Evolutionary conservation across 2,888 invertebrate genomes (phyloP).

Genomic region (Synanthedon formicaeformis): DNA sequence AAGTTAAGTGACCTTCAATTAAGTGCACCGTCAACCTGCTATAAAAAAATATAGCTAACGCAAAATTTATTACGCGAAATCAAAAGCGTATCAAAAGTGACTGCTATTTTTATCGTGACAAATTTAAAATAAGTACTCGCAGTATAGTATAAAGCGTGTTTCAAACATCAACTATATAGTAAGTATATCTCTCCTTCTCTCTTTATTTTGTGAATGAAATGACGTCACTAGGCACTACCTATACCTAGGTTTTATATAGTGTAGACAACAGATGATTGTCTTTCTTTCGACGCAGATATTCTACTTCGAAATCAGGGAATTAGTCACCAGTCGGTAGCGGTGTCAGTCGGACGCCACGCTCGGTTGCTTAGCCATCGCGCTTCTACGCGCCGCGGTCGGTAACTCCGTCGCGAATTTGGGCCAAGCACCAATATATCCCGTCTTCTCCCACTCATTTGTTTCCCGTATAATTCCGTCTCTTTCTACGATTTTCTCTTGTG

Average conservation of each 20-base stretch:
- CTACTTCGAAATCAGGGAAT: constrained; percentile 39
- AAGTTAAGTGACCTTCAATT: no score
- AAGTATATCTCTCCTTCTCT: no score
- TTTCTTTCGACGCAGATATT: constrained; percentile 58
- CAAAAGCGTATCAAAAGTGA: no score
- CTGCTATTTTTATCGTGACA: no score
- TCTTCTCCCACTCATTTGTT: constrained; percentile 25
- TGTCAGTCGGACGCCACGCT: constrained; percentile 59
- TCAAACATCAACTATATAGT: no score
- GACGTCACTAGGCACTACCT: constrained; percentile 47
- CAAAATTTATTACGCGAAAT: no score
- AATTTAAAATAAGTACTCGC: no score
- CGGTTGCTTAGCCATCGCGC: constrained; percentile 37
- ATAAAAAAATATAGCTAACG: no score
- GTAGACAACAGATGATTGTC: constrained; percentile 42
- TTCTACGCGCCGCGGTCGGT: constrained; percentile 47
- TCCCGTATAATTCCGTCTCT: constrained; percentile 22
- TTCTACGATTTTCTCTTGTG: constrained; percentile 28
- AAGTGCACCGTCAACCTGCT: no score
- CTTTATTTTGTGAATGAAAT: constrained; percentile 45
- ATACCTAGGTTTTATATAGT: constrained; percentile 19
- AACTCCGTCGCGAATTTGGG: constrained; percentile 50
- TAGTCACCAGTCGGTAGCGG: constrained; percentile 67
- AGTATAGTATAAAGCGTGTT: neutral
- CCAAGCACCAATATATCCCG: constrained; percentile 38